Conservation (phyloP, 2,888 invertebrate genomes). For the Dorcus hopei region DNA sequence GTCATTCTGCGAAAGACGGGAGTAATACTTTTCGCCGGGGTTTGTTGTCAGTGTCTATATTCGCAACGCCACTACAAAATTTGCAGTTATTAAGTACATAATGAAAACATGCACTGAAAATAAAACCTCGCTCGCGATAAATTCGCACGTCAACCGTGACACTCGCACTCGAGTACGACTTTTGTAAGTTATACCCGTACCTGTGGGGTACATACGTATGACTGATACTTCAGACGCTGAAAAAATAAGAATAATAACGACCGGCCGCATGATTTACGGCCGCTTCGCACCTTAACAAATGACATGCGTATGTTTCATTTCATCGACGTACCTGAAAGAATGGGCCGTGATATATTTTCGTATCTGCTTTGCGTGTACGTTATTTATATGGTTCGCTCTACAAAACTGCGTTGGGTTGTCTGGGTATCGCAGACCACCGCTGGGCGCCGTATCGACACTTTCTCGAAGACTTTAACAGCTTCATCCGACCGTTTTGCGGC, state of each 20-base stretch:
- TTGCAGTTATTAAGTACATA: too few relatives aligned
- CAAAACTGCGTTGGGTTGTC: not conserved
- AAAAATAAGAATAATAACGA: not conserved
- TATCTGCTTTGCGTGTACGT: constrained; percentile 6
- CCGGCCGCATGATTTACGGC: not conserved
- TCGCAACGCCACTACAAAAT: too few relatives aligned
- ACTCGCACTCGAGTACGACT: not conserved
- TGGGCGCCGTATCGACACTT: constrained; percentile 8
- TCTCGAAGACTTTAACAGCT: constrained; percentile 4
- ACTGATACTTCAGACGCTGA: not conserved
- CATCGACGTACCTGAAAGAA: not conserved
- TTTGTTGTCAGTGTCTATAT: too few relatives aligned
- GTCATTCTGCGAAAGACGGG: too few relatives aligned
- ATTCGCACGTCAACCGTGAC: not conserved
- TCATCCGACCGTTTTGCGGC: not conserved
- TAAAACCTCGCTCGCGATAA: not conserved
- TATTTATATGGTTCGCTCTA: constrained; percentile 8
- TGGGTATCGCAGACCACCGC: constrained; percentile 5
- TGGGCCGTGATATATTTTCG: not conserved
- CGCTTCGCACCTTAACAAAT: constrained; percentile 7
- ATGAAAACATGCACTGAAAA: too few relatives aligned
- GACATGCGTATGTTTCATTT: constrained; percentile 3
- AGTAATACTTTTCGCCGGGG: too few relatives aligned
- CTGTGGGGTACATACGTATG: not conserved
- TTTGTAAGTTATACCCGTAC: not conserved